Base-by-base conservation (phyloP, 1,140 invertebrate genomes). In the Ostrea edulis region DNA sequence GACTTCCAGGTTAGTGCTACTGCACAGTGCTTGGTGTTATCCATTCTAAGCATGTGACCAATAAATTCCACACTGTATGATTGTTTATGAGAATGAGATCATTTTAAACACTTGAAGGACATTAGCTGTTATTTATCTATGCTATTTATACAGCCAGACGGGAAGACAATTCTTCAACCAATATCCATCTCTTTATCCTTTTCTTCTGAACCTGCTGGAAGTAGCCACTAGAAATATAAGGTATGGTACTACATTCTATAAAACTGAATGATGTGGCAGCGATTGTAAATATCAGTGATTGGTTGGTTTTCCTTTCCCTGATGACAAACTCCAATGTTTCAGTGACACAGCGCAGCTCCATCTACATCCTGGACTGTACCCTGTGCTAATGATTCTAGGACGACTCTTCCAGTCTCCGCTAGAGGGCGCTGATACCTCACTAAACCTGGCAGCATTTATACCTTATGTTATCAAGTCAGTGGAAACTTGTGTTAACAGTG, bases 131-230 rank as follows among this genome's bases (percentile, higher is more conserved):
- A n/a, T 77, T 71, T n/a, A 11, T 71, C 68, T 1, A 22, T 25
- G 5, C 17, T 51, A 44, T 51, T 17, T 44, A 91, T 91, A 14
- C 91, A 95, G 95, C 91, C 95, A 96, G 93, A 96, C 96, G 81
- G 96, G 96, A 0, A 95, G 96, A 85, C 96, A 97, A 11, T 99
- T 99, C 95, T 98, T 98, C 94, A 96, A 97, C 89, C 96, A 96
- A 52, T 98, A 97, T 96, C 97, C 98, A 12, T 93, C 95, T 51
- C 95, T 98, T 0, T 97, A 97, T 92, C 96, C 97, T 54, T 98
- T 97, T 93, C 96, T 99, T 88, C 94, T 98, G 71, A 93, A 96
- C 58, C 96, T 97, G 95, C 93, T 97, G 2, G 92, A 94, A 65
- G 93, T 92, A 86, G 96, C 96, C 44, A 95, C 96, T n/a, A 92